Evolutionary conservation across 2,888 invertebrate species (phyloP), one percentile per base, ranked within the genome.

Genomic region (Omphaloscelis lunosa): DNA sequence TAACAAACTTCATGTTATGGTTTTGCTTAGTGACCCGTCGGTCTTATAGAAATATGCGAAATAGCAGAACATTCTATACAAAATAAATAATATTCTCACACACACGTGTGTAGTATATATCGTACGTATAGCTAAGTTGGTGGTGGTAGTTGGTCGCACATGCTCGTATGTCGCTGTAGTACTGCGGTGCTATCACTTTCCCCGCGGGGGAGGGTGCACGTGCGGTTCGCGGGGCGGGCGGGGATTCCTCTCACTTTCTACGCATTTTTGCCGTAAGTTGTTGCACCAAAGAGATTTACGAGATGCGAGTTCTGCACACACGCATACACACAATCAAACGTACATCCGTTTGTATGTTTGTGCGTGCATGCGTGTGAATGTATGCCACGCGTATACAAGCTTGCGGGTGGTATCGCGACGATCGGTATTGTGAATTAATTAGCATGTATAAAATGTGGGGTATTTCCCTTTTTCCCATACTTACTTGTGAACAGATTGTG

Each of bases 241-340:
- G 59, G 39, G 53, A 12, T 7, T 75, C 67, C 83, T 86, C 87
- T 86, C 74, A 80, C 88, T 87, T 91, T 91, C 90, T 86, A 80
- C 84, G 85, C 89, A 91, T 90, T 89, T 90, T 89, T 89, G 84
- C 85, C 51, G 62, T 58, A 74, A 80, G 77, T 75, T 69, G 68
- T 67, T 79, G 75, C 77, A 72, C 79, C 75, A 62, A 68, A 69
- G 48, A 76, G 75, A 78, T 80, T 34, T 68, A 73, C 63, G 56
- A 79, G 71, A 69, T 53, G 27, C 29, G 20, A 69, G 20, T 5
- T 34, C 23, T n/a, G 45, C 73, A 51, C 51, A 51, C 39, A 58
- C 53, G 27, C 56, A 11, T 39, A n/a, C 23, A 51, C 29, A 34
- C 48, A 27, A 12, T 1, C 17, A 4, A 11, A 53, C 20, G 23